phyloP scores from a whole-genome alignment of 2,888 invertebrate species.

The Linnaemya tessellans region DNA sequence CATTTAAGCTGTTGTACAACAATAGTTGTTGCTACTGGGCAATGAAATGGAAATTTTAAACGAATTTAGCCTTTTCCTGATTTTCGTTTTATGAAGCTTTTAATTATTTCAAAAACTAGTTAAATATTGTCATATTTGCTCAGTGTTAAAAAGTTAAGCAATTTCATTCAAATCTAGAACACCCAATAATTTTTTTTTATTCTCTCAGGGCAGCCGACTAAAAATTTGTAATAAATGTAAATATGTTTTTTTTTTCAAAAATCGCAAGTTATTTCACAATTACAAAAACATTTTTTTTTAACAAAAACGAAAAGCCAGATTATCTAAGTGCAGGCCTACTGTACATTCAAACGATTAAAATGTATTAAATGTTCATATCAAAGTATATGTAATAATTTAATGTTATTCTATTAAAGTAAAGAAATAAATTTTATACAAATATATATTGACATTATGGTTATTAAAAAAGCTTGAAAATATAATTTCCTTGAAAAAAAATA shows the following conservation, averaged over 20 bases:
- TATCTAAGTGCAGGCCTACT: conserved; percentile 63
- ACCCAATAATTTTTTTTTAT: too few species aligned
- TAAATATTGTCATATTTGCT: too few species aligned
- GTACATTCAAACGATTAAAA: conserved; percentile 56
- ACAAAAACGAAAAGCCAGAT: conserved; percentile 36
- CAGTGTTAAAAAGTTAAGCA: too few species aligned
- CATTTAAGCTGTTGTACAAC: neutral
- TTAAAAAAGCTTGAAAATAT: conserved; percentile 56
- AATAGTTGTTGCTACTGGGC: too few species aligned
- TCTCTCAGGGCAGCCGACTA: too few species aligned
- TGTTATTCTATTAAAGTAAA: conserved; percentile 16
- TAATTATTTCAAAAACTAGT: too few species aligned
- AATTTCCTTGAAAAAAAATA: conserved; percentile 16
- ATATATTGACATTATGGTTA: conserved; percentile 70
- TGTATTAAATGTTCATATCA: neutral
- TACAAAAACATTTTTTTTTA: neutral
- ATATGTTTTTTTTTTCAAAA: neutral
- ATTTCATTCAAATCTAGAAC: too few species aligned
- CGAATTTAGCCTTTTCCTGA: too few species aligned
- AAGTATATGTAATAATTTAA: conserved; percentile 41
- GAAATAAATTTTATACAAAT: conserved; percentile 26
- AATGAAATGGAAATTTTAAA: too few species aligned
- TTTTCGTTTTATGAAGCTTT: too few species aligned
- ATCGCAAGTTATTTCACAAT: neutral
- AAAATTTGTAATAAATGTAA: too few species aligned